Conservation (phyloP, 1,140 invertebrate genomes). For the Bombyx mori region DNA sequence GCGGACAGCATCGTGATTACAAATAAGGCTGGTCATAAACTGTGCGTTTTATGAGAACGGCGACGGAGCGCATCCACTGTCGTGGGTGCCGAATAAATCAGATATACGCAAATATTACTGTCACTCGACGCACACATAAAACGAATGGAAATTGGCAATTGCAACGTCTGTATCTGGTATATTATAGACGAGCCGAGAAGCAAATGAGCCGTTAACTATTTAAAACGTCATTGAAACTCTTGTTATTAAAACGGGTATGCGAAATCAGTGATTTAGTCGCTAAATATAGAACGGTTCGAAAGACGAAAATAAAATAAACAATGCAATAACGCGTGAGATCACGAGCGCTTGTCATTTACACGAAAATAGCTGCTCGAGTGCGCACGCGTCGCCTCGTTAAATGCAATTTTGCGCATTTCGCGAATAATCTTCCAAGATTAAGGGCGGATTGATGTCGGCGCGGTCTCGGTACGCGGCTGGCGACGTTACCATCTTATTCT, state of each 20-base stretch:
- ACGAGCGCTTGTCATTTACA: conserved; percentile 26
- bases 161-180: too few species aligned
- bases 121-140: conserved; percentile 15
- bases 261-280: too few species aligned
- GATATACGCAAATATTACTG: conserved; percentile 46
- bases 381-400: conserved; percentile 40
- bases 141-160: too few species aligned
- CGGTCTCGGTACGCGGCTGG: conserved; percentile 3
- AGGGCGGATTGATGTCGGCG: conserved; percentile 41
- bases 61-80: conserved; percentile 16
- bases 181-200: too few species aligned
- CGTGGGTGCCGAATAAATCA: conserved; percentile 46
- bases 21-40: conserved; percentile 34
- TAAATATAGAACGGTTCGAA: too few species aligned
- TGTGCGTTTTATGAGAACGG: conserved; percentile 34
- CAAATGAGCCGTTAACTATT: too few species aligned
- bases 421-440: conserved; percentile 51
- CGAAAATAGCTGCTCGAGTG: conserved; percentile 38
- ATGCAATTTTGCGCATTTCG: conserved; percentile 57
- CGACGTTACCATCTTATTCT: too few species aligned
- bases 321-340: too few species aligned
- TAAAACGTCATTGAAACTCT: too few species aligned
- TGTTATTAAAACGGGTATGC: too few species aligned
- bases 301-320: too few species aligned
- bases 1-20: conserved; percentile 4